These are phyloP conservation scores for Illadopsis cleaveri DNA, from an alignment of 2,113 vertebrate species.

Conservation along the genomic window DNA sequence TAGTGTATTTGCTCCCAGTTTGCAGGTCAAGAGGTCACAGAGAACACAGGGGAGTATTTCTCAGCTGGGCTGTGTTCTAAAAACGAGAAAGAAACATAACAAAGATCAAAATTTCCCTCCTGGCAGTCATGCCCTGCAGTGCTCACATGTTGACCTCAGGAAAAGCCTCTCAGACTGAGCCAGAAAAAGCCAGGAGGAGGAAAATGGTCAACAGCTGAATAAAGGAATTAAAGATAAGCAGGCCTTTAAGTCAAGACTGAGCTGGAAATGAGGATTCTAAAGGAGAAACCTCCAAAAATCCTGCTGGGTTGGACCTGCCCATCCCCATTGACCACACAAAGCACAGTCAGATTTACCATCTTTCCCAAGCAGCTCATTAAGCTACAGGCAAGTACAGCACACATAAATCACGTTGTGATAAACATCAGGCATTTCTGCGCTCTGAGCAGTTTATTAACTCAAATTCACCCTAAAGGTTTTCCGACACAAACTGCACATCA, in stretches of 20 bases:
- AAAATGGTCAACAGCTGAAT: not conserved
- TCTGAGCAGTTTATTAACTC: not conserved
- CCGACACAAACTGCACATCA: not conserved
- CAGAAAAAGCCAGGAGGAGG: not conserved
- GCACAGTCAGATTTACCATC: not conserved
- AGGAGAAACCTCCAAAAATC: not conserved
- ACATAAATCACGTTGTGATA: rapidly evolving
- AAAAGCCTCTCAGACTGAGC: not conserved
- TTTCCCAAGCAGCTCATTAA: not conserved
- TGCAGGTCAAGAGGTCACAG: not conserved
- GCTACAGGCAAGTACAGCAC: rapidly evolving
- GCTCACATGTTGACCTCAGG: not conserved
- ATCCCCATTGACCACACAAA: rapidly evolving
- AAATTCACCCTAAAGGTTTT: not conserved
- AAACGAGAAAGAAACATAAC: not conserved
- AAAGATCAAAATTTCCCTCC: not conserved
- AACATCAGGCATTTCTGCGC: not conserved
- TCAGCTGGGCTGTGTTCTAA: not conserved
- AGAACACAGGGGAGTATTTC: not conserved
- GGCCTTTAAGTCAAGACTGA: not conserved
- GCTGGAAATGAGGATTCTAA: not conserved
- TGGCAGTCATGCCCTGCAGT: not conserved
- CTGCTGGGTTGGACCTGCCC: too few species aligned
- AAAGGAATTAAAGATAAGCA: not conserved
- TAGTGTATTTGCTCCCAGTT: not conserved